Conservation (phyloP, 1,140 invertebrate genomes). For the Leucophenga varia region DNA sequence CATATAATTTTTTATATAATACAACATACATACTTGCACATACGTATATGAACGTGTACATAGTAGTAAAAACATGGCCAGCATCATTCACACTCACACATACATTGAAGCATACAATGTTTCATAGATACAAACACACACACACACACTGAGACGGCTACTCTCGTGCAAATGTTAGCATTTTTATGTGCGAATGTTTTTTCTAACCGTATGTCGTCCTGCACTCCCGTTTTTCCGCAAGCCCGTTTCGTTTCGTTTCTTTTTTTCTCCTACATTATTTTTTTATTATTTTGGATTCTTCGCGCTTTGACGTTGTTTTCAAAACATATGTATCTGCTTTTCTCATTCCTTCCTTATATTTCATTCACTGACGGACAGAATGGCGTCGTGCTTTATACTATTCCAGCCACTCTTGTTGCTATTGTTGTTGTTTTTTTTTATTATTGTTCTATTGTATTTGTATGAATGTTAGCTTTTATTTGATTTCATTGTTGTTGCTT, state of each 20-base stretch:
- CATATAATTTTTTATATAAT: too few species aligned
- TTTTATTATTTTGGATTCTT: too few species aligned
- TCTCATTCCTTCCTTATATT: constrained; percentile 38
- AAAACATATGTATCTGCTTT: too few species aligned
- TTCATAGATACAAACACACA: too few species aligned
- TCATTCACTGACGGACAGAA: not conserved
- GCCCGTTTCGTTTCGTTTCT: constrained; percentile 26
- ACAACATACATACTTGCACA: too few species aligned
- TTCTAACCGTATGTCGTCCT: constrained; percentile 51
- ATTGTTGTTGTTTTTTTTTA: constrained; percentile 27
- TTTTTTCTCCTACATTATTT: constrained; percentile 14
- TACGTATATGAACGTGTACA: constrained; percentile 1
- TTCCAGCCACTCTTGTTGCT: constrained; percentile 18
- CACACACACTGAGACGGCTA: not conserved
- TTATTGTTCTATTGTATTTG: constrained; percentile 1
- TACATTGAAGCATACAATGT: too few species aligned
- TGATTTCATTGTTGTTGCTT: constrained; percentile 38
- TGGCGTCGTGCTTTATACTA: not conserved
- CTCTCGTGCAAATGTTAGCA: constrained; percentile 51
- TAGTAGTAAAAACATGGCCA: too few species aligned
- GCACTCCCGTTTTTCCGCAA: not conserved
- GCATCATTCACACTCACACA: too few species aligned
- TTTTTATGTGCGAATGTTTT: constrained; percentile 56
- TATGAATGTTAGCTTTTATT: constrained; percentile 20
- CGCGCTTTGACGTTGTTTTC: too few species aligned